Base-by-base conservation (phyloP, 1,140 invertebrate species). In the Amyelois transitella region DNA sequence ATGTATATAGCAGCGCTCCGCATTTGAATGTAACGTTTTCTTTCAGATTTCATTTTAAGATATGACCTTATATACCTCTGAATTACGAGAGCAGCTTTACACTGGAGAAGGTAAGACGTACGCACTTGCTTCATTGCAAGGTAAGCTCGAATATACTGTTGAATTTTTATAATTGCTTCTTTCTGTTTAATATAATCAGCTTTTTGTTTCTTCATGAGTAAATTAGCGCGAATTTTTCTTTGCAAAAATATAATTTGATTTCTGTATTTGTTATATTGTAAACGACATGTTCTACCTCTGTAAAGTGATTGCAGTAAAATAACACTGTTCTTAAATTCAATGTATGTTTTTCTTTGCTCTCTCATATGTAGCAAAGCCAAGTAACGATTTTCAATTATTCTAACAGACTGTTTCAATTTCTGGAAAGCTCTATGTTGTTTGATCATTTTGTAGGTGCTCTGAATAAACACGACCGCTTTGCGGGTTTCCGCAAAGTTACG, bases 391-490 rank as follows among this genome's bases (percentile, higher is more conserved):
- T 79, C 77, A 21, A 83, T 65, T 32, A 32, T 68, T 44, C 38
- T 55, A 6, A 78, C 80, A 18, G 76, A 55, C 14, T 60, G 57
- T 54, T 79, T 84, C 0, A 64, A 43, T 60, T 58, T 60, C 1
- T 60, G n/a, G 43, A 64, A 86, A 18, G 57, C 28, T 50, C 47
- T 71, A 5, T 64, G 60, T 43, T 78, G 68, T 60, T 59, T 70
- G 5, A 65, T 45, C 84, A 84, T 86, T 61, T 82, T 86, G 66
- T 78, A 91, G 55, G 70, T 77, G 47, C 58, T 76, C 60, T 91
- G 91, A 51, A 92, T 69, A 0, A 72, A 43, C 7, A 88, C 60
- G 2, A 75, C 62, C 24, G 81, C 69, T 54, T 55, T 47, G 55
- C 55, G 81, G 18, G 62, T 65, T 2, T 71, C 21, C 2, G 52